Evolutionary conservation across 2,888 invertebrate genomes (phyloP).

Genomic region (Eilema griseolum): DNA sequence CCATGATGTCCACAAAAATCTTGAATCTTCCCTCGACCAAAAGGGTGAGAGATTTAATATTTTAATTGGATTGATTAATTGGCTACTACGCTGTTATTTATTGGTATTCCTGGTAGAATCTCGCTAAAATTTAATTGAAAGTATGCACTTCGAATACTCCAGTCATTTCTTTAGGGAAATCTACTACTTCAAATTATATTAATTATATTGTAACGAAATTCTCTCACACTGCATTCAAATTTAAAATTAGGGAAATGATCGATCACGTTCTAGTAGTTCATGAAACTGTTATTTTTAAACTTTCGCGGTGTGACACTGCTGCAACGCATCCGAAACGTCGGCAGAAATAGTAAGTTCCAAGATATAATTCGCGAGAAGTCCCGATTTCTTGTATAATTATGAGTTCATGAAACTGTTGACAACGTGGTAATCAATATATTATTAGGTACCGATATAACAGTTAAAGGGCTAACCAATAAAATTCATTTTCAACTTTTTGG

Average conservation of each 20-base stretch:
- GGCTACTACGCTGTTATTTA: conserved; percentile 41
- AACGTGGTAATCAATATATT: no score
- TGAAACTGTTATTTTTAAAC: no score
- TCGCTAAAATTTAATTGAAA: conserved; percentile 48
- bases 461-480: no score
- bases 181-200: background rate
- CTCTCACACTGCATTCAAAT: background rate
- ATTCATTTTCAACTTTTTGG: no score
- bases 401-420: no score
- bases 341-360: no score
- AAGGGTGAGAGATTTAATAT: conserved; percentile 40
- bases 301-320: no score
- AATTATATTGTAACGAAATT: background rate
- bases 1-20: conserved; percentile 23
- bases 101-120: conserved; percentile 44
- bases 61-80: conserved; percentile 44
- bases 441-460: no score
- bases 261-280: no score
- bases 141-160: conserved; percentile 20
- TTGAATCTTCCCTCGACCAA: conserved; percentile 26
- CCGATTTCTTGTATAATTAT: no score
- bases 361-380: no score
- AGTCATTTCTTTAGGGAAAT: background rate
- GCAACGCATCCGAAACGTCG: no score
- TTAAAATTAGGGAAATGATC: background rate